These are phyloP conservation scores for Cavia aperea DNA, from an alignment of 2,113 vertebrate species.

Conservation along the genomic window DNA sequence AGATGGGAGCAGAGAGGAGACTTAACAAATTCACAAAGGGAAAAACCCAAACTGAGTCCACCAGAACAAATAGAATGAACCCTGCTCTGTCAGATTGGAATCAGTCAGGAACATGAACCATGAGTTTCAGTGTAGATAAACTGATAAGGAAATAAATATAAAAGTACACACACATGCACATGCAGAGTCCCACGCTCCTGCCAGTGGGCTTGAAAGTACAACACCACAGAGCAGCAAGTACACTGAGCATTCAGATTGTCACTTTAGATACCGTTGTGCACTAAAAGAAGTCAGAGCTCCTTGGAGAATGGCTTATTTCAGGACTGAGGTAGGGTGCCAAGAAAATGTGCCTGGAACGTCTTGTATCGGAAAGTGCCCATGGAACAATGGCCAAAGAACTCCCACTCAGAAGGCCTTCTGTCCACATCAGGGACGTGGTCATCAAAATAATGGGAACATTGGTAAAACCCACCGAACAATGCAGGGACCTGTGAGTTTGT, in stretches of 20 bases:
- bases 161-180: neutral
- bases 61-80: neutral
- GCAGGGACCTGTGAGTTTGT: neutral
- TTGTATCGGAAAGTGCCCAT: neutral
- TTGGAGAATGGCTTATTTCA: neutral
- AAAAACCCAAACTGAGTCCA: neutral
- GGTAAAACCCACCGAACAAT: neutral
- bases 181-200: neutral
- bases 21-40: neutral
- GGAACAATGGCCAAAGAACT: neutral
- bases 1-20: neutral
- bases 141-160: neutral
- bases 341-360: neutral
- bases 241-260: neutral
- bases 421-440: neutral
- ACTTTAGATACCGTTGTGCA: neutral
- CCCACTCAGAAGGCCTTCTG: neutral
- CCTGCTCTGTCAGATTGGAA: neutral
- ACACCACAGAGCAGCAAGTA: neutral
- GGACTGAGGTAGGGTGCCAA: neutral
- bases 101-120: neutral
- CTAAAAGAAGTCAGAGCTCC: neutral
- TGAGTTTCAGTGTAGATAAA: neutral
- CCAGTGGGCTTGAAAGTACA: neutral
- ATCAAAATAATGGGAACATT: neutral